Evolutionary conservation across 1,140 invertebrate species (phyloP), one percentile per base, ranked within the genome.

Genomic region (Megalonaias nervosa): DNA sequence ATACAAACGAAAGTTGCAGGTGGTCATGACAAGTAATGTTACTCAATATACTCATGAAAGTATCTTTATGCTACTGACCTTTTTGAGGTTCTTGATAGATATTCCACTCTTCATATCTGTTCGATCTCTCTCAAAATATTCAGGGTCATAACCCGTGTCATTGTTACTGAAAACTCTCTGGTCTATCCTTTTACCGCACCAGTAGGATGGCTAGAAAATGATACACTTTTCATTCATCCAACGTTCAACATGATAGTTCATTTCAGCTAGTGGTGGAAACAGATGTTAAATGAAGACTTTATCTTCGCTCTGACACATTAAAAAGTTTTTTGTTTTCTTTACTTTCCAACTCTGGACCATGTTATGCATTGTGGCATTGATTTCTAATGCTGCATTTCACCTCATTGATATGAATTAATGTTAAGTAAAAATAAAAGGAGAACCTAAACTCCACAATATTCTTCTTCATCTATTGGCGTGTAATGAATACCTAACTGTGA

Each of bases 121-220:
- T 12, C 93, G 93, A 38, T 94, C 93, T 13, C 82, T 73, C 81
- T 94, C 94, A 83, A 93, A 93, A 57, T 86, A 81, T 21, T 71
- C 59, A 16, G 61, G 26, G n/a, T 75, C 67, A 61, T 21, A 6
- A 12, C 12, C 76, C 23, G 15, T 74, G 62, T 31, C 60, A 59
- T n/a, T 56, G 55, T 26, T 56, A 11, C n/a, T 62, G 19, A 4
- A 38, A 67, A 56, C 57, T 38, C 48, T 48, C 11, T 61, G n/a
- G 26, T 26, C 55, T n/a, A 26, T 67, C 16, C 23, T 70, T 17
- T n/a, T n/a, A 57, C 71, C 48, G 14, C 60, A 72, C 60, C 38
- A 48, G 38, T 48, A 48, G 38, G 38, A 48, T 48, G 38, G 38
- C 38, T 48, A 48, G 6, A 48, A 91, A 85, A 31, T 31, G 4